These are phyloP conservation scores for Wiebesia pumilae DNA, from an alignment of 1,140 invertebrate species.

Conservation along the genomic window DNA sequence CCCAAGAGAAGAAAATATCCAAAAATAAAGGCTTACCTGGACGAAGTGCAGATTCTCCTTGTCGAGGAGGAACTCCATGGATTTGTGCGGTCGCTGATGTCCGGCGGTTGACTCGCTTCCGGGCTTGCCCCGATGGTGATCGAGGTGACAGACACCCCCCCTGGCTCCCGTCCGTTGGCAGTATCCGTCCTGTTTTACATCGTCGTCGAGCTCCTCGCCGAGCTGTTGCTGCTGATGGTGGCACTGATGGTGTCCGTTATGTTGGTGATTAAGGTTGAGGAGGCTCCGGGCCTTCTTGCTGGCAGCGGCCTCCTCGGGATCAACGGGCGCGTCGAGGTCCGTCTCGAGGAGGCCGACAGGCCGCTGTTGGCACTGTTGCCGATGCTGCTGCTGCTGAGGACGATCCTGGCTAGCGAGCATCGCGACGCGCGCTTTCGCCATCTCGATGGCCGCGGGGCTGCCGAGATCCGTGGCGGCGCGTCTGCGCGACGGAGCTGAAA, in stretches of 20 bases:
- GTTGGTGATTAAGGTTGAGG: conserved; percentile 82
- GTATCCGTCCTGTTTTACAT: conserved; percentile 48
- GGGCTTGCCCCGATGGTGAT: conserved; percentile 44
- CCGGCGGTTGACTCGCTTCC: conserved; percentile 64
- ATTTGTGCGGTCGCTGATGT: conserved; percentile 84
- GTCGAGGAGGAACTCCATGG: conserved; percentile 94
- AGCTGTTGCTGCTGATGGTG: conserved; percentile 66
- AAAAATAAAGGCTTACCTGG: conserved; percentile 76
- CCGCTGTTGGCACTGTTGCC: conserved; percentile 57
- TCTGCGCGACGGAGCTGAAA: conserved; percentile 67
- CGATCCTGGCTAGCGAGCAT: conserved; percentile 70
- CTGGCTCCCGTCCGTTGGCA: not conserved
- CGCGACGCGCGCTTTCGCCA: conserved; percentile 73
- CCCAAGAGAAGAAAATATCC: not conserved
- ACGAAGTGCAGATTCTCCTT: conserved; percentile 88
- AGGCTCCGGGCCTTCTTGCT: conserved; percentile 85
- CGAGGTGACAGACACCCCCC: not conserved
- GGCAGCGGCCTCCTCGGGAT: conserved; percentile 71
- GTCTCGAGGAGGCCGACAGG: conserved; percentile 87
- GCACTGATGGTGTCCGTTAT: conserved; percentile 65
- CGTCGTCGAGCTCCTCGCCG: conserved; percentile 51
- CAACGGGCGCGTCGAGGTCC: conserved; percentile 83
- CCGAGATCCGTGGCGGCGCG: conserved; percentile 73
- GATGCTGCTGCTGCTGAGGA: conserved; percentile 19
- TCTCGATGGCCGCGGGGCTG: conserved; percentile 73